phyloP scores from a whole-genome alignment of 1,140 invertebrate genomes.

The Temnothorax curvispinosus region DNA sequence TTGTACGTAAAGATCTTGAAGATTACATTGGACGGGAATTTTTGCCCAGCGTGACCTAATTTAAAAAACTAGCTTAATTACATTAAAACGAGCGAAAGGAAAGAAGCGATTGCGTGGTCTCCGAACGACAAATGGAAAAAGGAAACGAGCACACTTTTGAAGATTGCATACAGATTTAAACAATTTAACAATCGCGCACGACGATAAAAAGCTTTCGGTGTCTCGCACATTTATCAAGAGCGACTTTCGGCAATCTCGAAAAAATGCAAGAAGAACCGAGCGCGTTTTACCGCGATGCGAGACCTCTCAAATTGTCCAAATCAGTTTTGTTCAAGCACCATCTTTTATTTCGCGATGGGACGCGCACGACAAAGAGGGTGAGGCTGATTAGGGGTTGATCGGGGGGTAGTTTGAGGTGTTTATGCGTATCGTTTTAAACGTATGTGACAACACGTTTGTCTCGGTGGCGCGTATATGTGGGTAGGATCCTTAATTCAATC shows the following conservation, averaged over 20 bases:
- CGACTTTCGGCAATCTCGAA: neutral
- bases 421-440: slow-evolving; percentile 11
- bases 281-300: neutral
- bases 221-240: slow-evolving; percentile 7
- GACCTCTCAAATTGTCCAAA: neutral
- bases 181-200: slow-evolving; percentile 7
- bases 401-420: slow-evolving; percentile 2
- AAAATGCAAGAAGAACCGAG: neutral
- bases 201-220: neutral
- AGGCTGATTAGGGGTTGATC: neutral
- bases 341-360: neutral
- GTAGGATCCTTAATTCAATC: slow-evolving; percentile 48
- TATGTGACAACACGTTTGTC: neutral
- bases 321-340: neutral
- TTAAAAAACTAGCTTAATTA: slow-evolving; percentile 23
- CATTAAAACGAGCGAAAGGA: neutral
- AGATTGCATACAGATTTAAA: neutral
- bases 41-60: slow-evolving; percentile 14
- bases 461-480: slow-evolving; percentile 20
- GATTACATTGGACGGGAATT: slow-evolving; percentile 11
- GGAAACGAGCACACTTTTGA: neutral
- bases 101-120: slow-evolving; percentile 1
- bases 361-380: neutral
- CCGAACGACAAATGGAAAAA: neutral
- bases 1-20: neutral